A percentile compares a stretch with the other conserved stretches of the same genome.
Conservation (phyloP, 2,888 invertebrate species). For the Hirtodrosophila alboralis region DNA sequence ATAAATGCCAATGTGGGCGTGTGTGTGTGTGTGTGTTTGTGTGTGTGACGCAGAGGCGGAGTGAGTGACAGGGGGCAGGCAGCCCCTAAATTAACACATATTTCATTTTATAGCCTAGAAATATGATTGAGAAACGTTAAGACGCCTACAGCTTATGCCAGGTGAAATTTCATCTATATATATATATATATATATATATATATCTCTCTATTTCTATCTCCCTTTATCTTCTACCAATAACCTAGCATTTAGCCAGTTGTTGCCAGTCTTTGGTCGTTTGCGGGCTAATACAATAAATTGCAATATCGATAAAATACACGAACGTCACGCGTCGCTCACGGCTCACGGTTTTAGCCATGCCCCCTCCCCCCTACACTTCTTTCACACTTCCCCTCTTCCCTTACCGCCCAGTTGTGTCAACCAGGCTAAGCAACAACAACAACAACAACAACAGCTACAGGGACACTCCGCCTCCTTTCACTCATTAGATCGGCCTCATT, state of each 20-base stretch:
- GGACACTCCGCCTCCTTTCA: too few relatives aligned
- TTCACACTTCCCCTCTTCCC: not conserved
- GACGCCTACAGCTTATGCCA: slow-evolving; percentile 12
- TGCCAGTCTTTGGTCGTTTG: slow-evolving; percentile 24
- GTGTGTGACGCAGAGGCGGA: too few relatives aligned
- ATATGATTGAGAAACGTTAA: slow-evolving; percentile 57
- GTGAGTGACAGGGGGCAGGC: slow-evolving; percentile 20
- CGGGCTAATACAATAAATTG: slow-evolving; percentile 76
- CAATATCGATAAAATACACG: slow-evolving; percentile 80
- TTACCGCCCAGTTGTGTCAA: slow-evolving; percentile 25
- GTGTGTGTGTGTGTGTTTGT: too few relatives aligned
- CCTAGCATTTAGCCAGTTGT: not conserved
- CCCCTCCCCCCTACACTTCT: not conserved
- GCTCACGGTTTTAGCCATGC: slow-evolving; percentile 50
- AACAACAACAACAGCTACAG: slow-evolving; percentile 30
- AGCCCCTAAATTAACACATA: slow-evolving; percentile 72
- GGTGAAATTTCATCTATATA: slow-evolving; percentile 20
- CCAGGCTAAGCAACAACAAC: slow-evolving; percentile 4
- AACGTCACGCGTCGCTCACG: slow-evolving; percentile 69
- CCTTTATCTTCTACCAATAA: too few relatives aligned
- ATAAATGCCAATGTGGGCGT: slow-evolving; percentile 43
- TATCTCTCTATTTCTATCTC: too few relatives aligned
- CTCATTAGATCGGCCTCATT: slow-evolving; percentile 76
- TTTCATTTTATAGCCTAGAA: slow-evolving; percentile 72
- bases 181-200: too few relatives aligned